Evolutionary conservation across 2,888 invertebrate species (phyloP).

Genomic region (Mimas tiliae): DNA sequence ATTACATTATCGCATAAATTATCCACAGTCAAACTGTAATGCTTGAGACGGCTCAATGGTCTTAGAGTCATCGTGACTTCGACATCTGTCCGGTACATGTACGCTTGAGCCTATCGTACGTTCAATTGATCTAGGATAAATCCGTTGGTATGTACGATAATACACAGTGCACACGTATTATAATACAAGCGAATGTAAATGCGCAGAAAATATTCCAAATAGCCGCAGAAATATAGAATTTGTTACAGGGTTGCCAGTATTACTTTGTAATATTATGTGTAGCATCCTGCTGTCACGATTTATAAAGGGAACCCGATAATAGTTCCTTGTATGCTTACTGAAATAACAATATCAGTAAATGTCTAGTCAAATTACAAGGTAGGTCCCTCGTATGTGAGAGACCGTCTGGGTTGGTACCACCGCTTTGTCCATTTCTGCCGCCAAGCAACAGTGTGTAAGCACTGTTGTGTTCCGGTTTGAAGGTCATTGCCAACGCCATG

Average conservation of each 20-base stretch:
- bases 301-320: neutral
- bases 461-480: too few relatives aligned
- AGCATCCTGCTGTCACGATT: neutral
- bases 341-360: too few relatives aligned
- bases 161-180: neutral
- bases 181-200: neutral
- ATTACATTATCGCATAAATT: constrained; percentile 4
- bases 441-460: too few relatives aligned
- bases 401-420: too few relatives aligned
- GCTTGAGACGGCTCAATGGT: constrained; percentile 44
- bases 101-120: constrained; percentile 39
- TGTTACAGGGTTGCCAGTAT: neutral
- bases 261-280: neutral
- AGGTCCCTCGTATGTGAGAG: too few relatives aligned
- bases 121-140: constrained; percentile 19
- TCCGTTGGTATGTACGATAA: neutral
- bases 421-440: too few relatives aligned
- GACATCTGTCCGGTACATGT: constrained; percentile 64
- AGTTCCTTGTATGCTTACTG: neutral
- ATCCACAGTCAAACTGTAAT: neutral
- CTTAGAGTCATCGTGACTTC: constrained; percentile 53
- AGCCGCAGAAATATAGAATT: constrained; percentile 1
- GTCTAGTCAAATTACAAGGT: too few relatives aligned
- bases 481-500: too few relatives aligned
- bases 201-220: constrained; percentile 7